phyloP scores from a whole-genome alignment of 1,140 invertebrate genomes.

The Drosophila willistoni region DNA sequence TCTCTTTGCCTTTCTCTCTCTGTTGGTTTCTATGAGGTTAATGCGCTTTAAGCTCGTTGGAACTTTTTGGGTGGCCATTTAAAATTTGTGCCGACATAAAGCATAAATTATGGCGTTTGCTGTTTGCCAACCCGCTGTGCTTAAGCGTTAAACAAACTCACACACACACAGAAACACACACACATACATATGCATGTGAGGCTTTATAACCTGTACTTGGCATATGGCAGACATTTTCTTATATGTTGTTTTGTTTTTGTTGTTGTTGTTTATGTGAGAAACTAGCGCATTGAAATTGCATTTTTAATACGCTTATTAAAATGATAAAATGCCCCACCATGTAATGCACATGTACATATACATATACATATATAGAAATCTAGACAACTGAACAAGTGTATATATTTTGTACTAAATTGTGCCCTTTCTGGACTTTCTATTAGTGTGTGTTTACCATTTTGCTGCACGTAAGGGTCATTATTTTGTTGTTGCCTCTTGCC shows the following conservation, averaged over 20 bases:
- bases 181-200: constrained; percentile 16
- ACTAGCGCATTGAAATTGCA: constrained; percentile 66
- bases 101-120: constrained; percentile 59
- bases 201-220: constrained; percentile 24
- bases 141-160: constrained; percentile 13
- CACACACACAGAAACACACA: background rate
- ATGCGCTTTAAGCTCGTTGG: constrained; percentile 65
- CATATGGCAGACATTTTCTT: constrained; percentile 40
- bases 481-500: constrained; percentile 20
- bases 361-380: constrained; percentile 27
- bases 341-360: constrained; percentile 18
- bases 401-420: constrained; percentile 12
- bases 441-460: constrained; percentile 45
- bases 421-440: constrained; percentile 9
- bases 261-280: constrained; percentile 46
- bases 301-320: constrained; percentile 65
- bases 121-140: constrained; percentile 23
- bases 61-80: constrained; percentile 59
- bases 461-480: constrained; percentile 55
- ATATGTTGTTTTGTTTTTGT: background rate
- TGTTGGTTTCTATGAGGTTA: constrained; percentile 38
- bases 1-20: background rate
- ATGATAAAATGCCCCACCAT: constrained; percentile 54
- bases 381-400: constrained; percentile 25
- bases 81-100: constrained; percentile 69